Evolutionary conservation across 2,888 invertebrate species (phyloP), one percentile per base, ranked within the genome.

Genomic region (Caenorhabditis afra): DNA sequence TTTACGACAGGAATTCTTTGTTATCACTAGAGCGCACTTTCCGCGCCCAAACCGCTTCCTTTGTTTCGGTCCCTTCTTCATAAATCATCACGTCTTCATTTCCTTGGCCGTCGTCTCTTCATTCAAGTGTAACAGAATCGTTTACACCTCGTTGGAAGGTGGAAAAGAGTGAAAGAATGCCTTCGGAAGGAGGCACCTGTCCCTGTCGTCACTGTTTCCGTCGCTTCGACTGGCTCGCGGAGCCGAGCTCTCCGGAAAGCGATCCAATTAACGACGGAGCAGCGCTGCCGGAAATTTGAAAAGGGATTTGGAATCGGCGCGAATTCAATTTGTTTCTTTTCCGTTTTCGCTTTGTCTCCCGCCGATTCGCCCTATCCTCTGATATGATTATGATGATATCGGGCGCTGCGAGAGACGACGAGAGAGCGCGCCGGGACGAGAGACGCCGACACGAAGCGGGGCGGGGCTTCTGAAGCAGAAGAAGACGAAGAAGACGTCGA

Each of bases 341-440:
- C 59, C 57, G 47, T 49, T 23, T 22, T 44, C 53, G 41, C 35
- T 7, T 44, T 35, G 37, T 35, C 49, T 45, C 14, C 22, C 18
- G 14, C 22, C 47, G 50, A n/a, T 20, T 20, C 39, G 18, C 14
- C 37, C 20, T 29, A 29, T 29, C 7, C 11, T n/a, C 22, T 71
- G 71, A 71, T 71, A 71, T 71, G 71, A 71, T 71, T 71, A 71
- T 71, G 71, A 62, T 71, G 71, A 71, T 71, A 62, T 62, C 45
- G 61, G 12, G 16, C 8, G 14, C 50, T 41, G 14, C 14, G 16
- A 41, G 8, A 49, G 12, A 57, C n/a, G 12, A 7, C 22, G 53
- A 22, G 58, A 23, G 68, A 58, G 23, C 37, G 16, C 23, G 37
- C 7, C 45, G 16, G 18, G 23, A 39, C 29, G 44, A 52, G 59